Evolutionary conservation across 2,113 vertebrate genomes (phyloP).

Genomic region (Pelvicachromis taeniatus): DNA sequence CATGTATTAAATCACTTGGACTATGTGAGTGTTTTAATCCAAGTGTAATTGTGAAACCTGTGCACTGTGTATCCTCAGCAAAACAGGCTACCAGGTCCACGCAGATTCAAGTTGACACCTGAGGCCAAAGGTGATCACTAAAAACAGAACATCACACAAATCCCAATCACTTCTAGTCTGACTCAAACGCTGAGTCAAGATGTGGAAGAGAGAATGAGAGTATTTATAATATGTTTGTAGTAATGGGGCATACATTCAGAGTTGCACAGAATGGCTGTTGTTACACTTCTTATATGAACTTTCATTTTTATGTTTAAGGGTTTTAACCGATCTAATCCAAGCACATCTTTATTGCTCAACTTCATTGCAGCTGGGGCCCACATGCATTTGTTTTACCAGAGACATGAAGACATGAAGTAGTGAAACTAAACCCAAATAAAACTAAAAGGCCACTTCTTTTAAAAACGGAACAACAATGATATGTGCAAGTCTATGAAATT

Average conservation of each 20-base stretch:
- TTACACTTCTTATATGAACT: neutral
- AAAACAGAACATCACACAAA: conserved; percentile 51
- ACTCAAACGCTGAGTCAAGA: neutral
- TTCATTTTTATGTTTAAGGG: neutral
- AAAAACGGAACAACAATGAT: neutral
- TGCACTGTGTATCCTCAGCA: neutral
- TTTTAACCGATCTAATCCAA: neutral
- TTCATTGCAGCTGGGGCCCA: neutral
- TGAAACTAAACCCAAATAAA: neutral
- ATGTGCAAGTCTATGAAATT: neutral
- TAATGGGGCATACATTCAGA: neutral
- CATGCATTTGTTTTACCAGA: neutral
- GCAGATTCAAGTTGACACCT: conserved; percentile 49
- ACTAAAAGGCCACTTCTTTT: neutral
- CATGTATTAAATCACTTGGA: conserved; percentile 50
- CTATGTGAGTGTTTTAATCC: neutral
- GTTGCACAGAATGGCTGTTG: neutral
- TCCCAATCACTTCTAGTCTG: conserved; percentile 29
- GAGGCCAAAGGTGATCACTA: conserved; percentile 61
- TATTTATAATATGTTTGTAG: neutral
- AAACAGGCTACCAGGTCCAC: conserved; percentile 12
- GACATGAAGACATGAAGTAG: neutral
- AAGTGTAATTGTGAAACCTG: neutral
- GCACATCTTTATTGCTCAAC: neutral
- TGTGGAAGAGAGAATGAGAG: neutral